phyloP scores from a whole-genome alignment of 2,797 vertebrate genomes.

The Sciaenops ocellatus region DNA sequence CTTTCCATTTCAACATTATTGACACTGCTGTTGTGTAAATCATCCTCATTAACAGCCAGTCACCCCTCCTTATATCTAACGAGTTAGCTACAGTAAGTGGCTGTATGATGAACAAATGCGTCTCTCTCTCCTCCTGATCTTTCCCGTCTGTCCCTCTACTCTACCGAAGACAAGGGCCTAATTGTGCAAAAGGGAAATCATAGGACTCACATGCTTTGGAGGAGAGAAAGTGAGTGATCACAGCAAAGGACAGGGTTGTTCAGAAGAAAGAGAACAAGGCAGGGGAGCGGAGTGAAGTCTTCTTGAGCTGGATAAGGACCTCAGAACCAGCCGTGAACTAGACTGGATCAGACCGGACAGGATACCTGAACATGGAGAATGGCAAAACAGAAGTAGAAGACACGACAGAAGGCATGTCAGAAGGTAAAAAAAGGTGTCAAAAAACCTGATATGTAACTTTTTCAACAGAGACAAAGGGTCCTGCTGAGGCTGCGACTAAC shows the following conservation, averaged over 20 bases:
- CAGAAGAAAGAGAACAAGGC: slow-evolving; percentile 40
- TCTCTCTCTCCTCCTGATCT: slow-evolving; percentile 62
- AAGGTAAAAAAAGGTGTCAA: slow-evolving; percentile 53
- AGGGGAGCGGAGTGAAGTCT: slow-evolving; percentile 31
- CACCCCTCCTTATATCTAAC: slow-evolving; percentile 46
- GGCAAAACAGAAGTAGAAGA: slow-evolving; percentile 49
- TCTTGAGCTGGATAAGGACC: slow-evolving; percentile 35
- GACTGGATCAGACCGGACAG: not conserved
- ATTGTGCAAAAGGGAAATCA: slow-evolving; percentile 85
- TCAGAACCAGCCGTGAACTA: slow-evolving; percentile 6
- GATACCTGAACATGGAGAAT: slow-evolving; percentile 68
- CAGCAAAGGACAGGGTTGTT: slow-evolving; percentile 56
- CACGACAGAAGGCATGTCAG: slow-evolving; percentile 19
- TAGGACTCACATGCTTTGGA: slow-evolving; percentile 87
- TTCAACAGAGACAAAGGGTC: not conserved
- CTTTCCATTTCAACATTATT: not conserved
- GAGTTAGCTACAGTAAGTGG: slow-evolving; percentile 36
- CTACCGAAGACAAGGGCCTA: slow-evolving; percentile 82
- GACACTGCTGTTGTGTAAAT: slow-evolving; percentile 21
- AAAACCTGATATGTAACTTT: not conserved
- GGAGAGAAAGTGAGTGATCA: slow-evolving; percentile 70
- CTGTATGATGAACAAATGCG: slow-evolving; percentile 54
- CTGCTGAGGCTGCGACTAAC: not conserved
- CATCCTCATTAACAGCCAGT: slow-evolving; percentile 35
- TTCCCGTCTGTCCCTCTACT: slow-evolving; percentile 65